These are phyloP conservation scores for Coregonus clupeaformis DNA, from an alignment of 2,113 vertebrate species.

Conservation along the genomic window DNA sequence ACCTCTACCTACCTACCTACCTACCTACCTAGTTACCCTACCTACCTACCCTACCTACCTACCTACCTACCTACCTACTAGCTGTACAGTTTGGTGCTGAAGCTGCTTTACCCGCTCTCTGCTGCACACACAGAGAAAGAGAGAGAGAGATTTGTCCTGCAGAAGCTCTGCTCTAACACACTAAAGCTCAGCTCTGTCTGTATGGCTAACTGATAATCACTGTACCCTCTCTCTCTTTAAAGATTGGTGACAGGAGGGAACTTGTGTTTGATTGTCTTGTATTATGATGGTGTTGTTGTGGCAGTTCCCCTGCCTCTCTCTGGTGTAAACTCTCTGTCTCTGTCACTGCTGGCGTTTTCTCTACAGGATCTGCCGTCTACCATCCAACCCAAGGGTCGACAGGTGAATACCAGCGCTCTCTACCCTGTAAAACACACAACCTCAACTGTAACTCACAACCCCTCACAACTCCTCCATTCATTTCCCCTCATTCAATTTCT, in stretches of 20 bases:
- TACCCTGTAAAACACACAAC: background rate
- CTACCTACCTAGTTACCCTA: background rate
- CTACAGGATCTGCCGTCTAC: conserved; percentile 95
- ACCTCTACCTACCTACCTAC: background rate
- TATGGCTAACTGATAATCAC: too few species aligned
- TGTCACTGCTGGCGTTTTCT: conserved; percentile 76
- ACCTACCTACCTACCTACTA: too few species aligned
- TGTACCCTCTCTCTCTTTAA: background rate
- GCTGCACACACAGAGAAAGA: too few species aligned
- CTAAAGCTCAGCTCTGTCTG: background rate
- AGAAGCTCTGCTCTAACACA: background rate
- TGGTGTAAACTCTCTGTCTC: conserved; percentile 16
- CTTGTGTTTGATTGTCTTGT: conserved; percentile 15
- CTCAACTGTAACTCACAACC: background rate
- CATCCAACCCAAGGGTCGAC: conserved; percentile 96
- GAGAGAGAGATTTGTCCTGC: too few species aligned
- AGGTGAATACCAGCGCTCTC: conserved; percentile 84
- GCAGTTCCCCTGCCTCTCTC: background rate
- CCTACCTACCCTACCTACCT: too few species aligned
- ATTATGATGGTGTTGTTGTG: too few species aligned
- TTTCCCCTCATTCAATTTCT: background rate
- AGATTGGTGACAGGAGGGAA: background rate
- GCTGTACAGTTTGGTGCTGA: conserved; percentile 35
- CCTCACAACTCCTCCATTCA: too few species aligned
- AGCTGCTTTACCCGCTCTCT: conserved; percentile 54